phyloP scores from a whole-genome alignment of 2,888 invertebrate genomes.

The Romanomermis culicivorax region DNA sequence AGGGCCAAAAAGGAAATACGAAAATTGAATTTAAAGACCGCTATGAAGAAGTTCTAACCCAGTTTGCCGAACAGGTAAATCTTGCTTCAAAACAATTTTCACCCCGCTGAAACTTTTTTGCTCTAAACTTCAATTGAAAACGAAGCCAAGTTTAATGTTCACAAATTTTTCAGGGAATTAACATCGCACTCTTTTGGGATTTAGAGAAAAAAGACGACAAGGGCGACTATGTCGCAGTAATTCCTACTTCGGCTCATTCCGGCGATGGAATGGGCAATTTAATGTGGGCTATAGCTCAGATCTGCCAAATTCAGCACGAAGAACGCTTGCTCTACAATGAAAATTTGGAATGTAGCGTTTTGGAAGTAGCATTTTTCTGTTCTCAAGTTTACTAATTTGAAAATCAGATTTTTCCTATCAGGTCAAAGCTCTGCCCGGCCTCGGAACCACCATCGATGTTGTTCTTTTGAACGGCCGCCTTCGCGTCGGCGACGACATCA shows the following conservation, averaged over 20 bases:
- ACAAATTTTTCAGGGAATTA: slow-evolving; percentile 56
- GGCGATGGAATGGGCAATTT: slow-evolving; percentile 98
- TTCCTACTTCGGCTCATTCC: slow-evolving; percentile 89
- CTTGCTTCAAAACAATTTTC: no score
- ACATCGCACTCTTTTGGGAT: slow-evolving; percentile 79
- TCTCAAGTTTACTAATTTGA: not conserved
- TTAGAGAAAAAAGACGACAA: slow-evolving; percentile 84
- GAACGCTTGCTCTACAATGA: slow-evolving; percentile 68
- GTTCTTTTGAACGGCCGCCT: slow-evolving; percentile 91
- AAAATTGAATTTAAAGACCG: slow-evolving; percentile 80
- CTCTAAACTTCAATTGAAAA: no score
- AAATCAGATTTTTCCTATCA: slow-evolving; percentile 14
- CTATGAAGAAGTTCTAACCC: slow-evolving; percentile 59
- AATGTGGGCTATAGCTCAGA: slow-evolving; percentile 70
- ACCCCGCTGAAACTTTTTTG: no score
- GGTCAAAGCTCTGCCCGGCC: slow-evolving; percentile 83
- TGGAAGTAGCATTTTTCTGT: slow-evolving; percentile 31
- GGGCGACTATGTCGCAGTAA: slow-evolving; percentile 75
- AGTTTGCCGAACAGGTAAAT: slow-evolving; percentile 89
- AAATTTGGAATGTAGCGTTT: slow-evolving; percentile 49
- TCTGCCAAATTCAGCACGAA: slow-evolving; percentile 67
- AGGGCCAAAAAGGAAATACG: slow-evolving; percentile 63
- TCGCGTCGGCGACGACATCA: slow-evolving; percentile 72
- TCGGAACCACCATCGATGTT: slow-evolving; percentile 95
- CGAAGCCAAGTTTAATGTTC: no score